Evolutionary conservation across 35 echinoderm and acorn worm genomes (phyloP).

Genomic region (Strongylocentrotus purpuratus): DNA sequence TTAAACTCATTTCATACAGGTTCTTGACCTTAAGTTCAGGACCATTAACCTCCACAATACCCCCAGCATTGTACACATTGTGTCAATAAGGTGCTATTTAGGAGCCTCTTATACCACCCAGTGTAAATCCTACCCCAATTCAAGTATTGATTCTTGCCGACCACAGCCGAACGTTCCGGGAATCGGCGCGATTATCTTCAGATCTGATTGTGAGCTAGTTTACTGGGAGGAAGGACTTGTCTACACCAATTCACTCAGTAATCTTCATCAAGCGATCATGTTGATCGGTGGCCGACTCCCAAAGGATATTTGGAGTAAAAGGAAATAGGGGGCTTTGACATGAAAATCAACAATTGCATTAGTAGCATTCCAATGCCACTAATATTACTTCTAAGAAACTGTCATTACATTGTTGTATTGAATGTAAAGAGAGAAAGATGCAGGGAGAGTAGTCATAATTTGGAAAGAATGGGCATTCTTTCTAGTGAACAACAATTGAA

Average conservation of each 20-base stretch:
- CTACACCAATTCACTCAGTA: neutral
- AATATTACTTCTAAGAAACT: neutral
- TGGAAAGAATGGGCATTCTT: neutral
- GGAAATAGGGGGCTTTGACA: slow-evolving; percentile 22
- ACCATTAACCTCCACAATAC: neutral
- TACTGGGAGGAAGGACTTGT: slow-evolving; percentile 20
- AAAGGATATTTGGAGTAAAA: slow-evolving; percentile 20
- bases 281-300: neutral
- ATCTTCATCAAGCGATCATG: neutral
- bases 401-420: slow-evolving; percentile 1
- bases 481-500: neutral
- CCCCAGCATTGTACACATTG: neutral
- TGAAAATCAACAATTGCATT: slow-evolving; percentile 19
- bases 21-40: neutral
- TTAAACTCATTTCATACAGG: neutral
- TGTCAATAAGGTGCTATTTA: slow-evolving; percentile 4
- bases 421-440: neutral
- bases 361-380: neutral
- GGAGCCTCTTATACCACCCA: slow-evolving; percentile 6
- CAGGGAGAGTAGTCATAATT: neutral
- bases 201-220: slow-evolving; percentile 2
- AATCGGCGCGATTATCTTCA: slow-evolving; percentile 19
- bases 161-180: neutral
- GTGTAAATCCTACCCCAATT: neutral
- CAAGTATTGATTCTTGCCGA: neutral